A percentile compares a stretch with the other conserved stretches of the same genome.
Evolutionary conservation across 2,113 vertebrate species (phyloP).

Genomic region (Crypturellus undulatus): DNA sequence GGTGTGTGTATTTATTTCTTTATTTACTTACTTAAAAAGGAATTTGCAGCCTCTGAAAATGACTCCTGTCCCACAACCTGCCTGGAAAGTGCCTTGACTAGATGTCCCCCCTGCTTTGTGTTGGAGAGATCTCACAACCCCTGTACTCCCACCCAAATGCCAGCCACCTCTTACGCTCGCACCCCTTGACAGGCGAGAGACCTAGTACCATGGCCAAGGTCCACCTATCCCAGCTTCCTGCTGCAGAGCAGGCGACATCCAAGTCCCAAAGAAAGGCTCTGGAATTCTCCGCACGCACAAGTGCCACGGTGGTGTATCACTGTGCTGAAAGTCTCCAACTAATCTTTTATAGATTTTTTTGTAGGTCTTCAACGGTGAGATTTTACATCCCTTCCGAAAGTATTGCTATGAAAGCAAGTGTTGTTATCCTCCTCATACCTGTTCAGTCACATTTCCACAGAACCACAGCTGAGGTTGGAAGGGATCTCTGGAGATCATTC

Average conservation of each 20-base stretch:
- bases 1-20: too few relatives aligned
- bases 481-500: too few relatives aligned
- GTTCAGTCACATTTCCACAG: accelerated
- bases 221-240: accelerated
- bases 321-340: neutral
- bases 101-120: neutral
- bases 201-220: accelerated
- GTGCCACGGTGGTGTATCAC: accelerated
- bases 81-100: neutral
- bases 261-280: accelerated
- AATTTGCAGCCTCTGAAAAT: neutral
- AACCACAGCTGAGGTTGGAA: too few relatives aligned
- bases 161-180: accelerated
- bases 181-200: accelerated
- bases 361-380: accelerated
- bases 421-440: neutral
- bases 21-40: too few relatives aligned
- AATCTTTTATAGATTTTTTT: neutral
- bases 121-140: neutral
- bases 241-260: accelerated
- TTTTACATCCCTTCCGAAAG: neutral
- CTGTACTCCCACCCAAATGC: accelerated
- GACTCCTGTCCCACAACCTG: neutral
- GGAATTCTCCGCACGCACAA: accelerated
- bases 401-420: neutral